Evolutionary conservation across 2,113 vertebrate genomes (phyloP).

Genomic region (Paedocypris sp.): DNA sequence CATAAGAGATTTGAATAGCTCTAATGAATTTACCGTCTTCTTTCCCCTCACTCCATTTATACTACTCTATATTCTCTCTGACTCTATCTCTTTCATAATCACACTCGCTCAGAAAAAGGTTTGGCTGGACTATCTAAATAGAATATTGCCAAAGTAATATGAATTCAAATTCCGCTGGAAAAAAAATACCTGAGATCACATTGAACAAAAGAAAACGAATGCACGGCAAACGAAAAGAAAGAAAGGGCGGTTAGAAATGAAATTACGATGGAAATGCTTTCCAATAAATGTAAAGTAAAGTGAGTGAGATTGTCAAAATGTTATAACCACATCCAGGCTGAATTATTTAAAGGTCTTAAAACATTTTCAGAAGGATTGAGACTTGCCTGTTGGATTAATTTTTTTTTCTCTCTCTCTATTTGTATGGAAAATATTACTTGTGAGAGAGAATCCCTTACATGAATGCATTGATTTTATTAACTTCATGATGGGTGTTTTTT

Average conservation of each 20-base stretch:
- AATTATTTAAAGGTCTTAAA: no score
- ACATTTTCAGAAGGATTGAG: no score
- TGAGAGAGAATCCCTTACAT: no score
- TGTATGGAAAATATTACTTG: no score
- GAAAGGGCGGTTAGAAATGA: no score
- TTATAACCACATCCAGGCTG: no score
- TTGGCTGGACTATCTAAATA: not conserved
- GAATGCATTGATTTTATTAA: no score
- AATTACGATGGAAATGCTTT: no score
- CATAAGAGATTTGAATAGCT: not conserved
- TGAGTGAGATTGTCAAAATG: no score
- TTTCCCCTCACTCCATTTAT: not conserved
- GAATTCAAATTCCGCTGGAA: not conserved
- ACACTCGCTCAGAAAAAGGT: not conserved
- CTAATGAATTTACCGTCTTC: not conserved
- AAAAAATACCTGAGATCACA: not conserved
- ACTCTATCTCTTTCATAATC: not conserved
- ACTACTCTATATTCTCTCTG: not conserved
- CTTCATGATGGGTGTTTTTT: not conserved
- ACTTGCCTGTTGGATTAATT: no score
- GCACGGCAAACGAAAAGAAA: not conserved
- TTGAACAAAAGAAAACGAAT: not conserved
- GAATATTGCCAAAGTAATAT: not conserved
- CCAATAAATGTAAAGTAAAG: no score
- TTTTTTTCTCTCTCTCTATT: no score